phyloP scores from a whole-genome alignment of 2,888 invertebrate genomes.

The Zygogramma bicolorata region DNA sequence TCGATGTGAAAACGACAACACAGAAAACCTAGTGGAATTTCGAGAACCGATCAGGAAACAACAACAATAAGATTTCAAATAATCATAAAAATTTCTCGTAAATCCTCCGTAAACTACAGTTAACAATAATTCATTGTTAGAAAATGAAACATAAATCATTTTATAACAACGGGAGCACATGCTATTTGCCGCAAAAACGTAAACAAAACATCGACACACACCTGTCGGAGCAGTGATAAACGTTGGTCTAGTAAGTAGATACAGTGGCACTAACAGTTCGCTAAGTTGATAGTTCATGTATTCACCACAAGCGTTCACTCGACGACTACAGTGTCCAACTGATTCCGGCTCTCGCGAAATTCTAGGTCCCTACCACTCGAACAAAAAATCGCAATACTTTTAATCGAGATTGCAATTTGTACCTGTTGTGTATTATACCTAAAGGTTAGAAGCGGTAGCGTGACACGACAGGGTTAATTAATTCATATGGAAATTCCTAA shows the following conservation, averaged over 20 bases:
- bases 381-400: neutral
- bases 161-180: neutral
- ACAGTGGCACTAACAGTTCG: neutral
- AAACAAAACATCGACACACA: neutral
- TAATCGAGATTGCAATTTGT: neutral
- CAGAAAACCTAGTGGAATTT: too few species aligned
- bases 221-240: neutral
- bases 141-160: too few species aligned
- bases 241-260: neutral
- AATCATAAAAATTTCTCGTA: too few species aligned
- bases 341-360: slow-evolving; percentile 7
- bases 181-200: neutral
- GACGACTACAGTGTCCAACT: neutral
- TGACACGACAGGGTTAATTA: neutral
- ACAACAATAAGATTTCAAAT: too few species aligned
- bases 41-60: too few species aligned
- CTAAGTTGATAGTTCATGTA: neutral
- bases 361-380: slow-evolving; percentile 5
- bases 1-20: too few species aligned
- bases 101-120: too few species aligned
- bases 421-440: neutral
- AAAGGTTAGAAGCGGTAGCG: neutral
- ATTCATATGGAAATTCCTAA: too few species aligned
- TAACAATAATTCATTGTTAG: too few species aligned
- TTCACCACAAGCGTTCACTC: slow-evolving; percentile 1